A percentile compares a stretch with the other conserved stretches of the same genome.
These are phyloP conservation scores for Drosophila trapezifrons DNA, from an alignment of 1,140 invertebrate species.

Conservation along the genomic window DNA sequence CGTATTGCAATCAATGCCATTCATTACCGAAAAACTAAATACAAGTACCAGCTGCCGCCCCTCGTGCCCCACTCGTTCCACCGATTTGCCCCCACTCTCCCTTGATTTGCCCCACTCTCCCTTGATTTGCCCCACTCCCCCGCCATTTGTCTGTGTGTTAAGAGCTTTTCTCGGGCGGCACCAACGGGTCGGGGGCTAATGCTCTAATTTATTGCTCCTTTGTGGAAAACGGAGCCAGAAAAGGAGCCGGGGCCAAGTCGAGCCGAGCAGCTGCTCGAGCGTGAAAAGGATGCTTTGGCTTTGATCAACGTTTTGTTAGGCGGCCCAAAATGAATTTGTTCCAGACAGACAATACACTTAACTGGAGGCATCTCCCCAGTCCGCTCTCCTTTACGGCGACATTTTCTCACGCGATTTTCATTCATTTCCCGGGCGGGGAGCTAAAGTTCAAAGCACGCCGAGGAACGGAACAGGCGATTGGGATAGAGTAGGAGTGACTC, in stretches of 20 bases:
- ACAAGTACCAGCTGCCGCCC: conserved; percentile 55
- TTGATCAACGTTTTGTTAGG: conserved; percentile 78
- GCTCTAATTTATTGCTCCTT: conserved; percentile 77
- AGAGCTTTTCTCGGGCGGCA: conserved; percentile 61
- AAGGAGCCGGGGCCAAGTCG: conserved; percentile 17
- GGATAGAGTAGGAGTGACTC: conserved; percentile 4
- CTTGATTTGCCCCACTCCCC: not conserved
- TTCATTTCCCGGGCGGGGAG: conserved; percentile 24
- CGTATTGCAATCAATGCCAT: conserved; percentile 77
- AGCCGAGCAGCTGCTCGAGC: conserved; percentile 52
- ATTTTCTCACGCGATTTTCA: conserved; percentile 47
- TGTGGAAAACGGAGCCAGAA: conserved; percentile 41
- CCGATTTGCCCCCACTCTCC: too few relatives aligned
- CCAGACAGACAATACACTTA: conserved; percentile 51
- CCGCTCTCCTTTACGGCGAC: not conserved
- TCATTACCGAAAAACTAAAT: conserved; percentile 78
- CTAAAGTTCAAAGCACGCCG: conserved; percentile 33
- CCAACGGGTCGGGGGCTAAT: conserved; percentile 43
- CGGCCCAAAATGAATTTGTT: conserved; percentile 74
- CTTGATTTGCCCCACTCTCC: not conserved
- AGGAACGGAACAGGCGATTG: conserved; percentile 10
- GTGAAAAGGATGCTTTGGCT: conserved; percentile 78
- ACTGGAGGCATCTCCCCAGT: conserved; percentile 15
- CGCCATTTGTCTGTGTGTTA: conserved; percentile 42
- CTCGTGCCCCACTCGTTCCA: not conserved